Conservation (phyloP, 53 echinoderm and acorn worm genomes). For the Luidia sarsii region DNA sequence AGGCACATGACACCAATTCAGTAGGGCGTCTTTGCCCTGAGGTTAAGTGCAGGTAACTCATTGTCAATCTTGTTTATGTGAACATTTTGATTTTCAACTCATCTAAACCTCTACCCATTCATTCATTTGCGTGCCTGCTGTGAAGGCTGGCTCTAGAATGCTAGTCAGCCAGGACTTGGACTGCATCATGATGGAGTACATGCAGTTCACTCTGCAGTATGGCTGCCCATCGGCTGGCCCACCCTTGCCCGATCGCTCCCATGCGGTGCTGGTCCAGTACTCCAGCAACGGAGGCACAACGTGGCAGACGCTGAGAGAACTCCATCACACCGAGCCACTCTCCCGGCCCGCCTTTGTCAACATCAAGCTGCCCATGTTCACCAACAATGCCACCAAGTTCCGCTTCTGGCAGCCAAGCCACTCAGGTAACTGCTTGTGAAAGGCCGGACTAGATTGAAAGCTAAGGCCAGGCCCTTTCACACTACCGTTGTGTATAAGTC, state of each 20-base stretch:
- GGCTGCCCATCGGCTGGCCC: slow-evolving; percentile 63
- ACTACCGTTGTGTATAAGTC: too few species aligned
- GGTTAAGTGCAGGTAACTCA: too few species aligned
- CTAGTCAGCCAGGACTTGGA: slow-evolving; percentile 71
- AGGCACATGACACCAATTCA: too few species aligned
- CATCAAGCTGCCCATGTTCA: slow-evolving; percentile 76
- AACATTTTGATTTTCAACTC: too few species aligned
- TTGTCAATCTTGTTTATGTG: too few species aligned
- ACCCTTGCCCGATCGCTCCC: slow-evolving; percentile 42
- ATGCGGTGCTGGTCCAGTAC: slow-evolving; percentile 84
- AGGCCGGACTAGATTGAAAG: too few species aligned
- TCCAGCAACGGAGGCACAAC: slow-evolving; percentile 93
- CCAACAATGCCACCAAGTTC: slow-evolving; percentile 80
- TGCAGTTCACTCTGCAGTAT: slow-evolving; percentile 82
- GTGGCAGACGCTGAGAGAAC: slow-evolving; percentile 78
- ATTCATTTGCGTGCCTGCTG: too few species aligned
- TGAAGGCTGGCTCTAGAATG: slow-evolving; percentile 83
- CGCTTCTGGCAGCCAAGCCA: slow-evolving; percentile 94
- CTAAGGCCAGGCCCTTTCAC: too few species aligned
- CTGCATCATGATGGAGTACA: slow-evolving; percentile 87
- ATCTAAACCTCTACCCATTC: too few species aligned
- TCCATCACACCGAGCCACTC: slow-evolving; percentile 47
- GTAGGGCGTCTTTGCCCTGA: too few species aligned
- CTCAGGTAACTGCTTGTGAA: too few species aligned
- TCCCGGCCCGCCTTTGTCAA: slow-evolving; percentile 66